Evolutionary conservation across 2,888 invertebrate genomes (phyloP), one percentile per base, ranked within the genome.

Genomic region (Saturnia pavonia): DNA sequence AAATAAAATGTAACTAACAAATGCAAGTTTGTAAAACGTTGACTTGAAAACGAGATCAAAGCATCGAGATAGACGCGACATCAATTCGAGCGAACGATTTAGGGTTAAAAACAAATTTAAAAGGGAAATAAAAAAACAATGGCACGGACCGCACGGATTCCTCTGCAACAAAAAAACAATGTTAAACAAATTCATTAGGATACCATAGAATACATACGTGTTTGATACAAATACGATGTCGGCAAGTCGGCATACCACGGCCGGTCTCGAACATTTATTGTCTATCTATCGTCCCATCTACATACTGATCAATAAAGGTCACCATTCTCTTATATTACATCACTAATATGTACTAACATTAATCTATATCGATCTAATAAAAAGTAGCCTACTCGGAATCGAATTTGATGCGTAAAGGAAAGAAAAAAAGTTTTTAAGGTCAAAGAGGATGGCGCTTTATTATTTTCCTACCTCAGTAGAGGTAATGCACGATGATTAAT

Each of bases 131-230:
- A 78, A 73, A 78, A 80, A 86, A 81, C 74, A 77, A 78, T 73
- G 74, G 73, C 72, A 69, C 72, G 75, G 76, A 80, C 74, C 76
- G 77, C 80, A 75, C 71, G 81, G 80, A 91, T 91, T 87, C 89
- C 83, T 77, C 80, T 79, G 77, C 79, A 63, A 70, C 60, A 60
- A 40, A 67, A 67, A 57, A 84, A 86, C 84, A 84, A 86, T 84
- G 82, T 82, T 74, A 78, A 78, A 91, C 91, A 87, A 88, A 89
- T 91, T 90, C 87, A 91, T 90, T 87, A 85, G 83, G 85, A 82
- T 75, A 74, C 68, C 57, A 27, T 25, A 60, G 57, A 60, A 60
- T 76, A 74, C 74, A 76, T 72, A 84, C 85, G 81, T 91, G 90
- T 91, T 91, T 90, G 91, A 91, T 89, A 87, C 73, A 71, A 74